Base-by-base conservation (phyloP, 2,113 vertebrate species). In the Festucalex cinctus region DNA sequence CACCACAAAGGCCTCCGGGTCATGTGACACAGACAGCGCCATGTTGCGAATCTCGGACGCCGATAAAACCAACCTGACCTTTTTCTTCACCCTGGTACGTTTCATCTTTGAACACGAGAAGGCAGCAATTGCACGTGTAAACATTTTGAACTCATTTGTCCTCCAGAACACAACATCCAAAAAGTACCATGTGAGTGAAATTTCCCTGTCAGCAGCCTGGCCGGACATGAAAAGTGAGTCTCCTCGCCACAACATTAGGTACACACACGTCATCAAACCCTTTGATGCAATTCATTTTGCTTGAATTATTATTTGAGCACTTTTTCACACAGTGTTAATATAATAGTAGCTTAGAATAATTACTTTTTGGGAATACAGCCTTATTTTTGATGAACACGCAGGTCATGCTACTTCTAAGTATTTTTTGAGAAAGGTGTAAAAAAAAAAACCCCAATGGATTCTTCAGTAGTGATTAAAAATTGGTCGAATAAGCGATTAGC, bases 31-130 rank as follows among this genome's bases (percentile, higher is more conserved):
- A 2, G 73, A 69, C 0, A 83, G 20, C 36, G 91, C 93, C 37
- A 62, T 68, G 9, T 82, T 98, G 84, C 62, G 8, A 2, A 76
- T 98, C 65, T 69, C 7, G 0, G 83, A 85, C 0, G 85, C 78
- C 2, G 81, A 75, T 17, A 81, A 69, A 68, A 82, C 71, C 2
- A 75, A 3, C 0, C 60, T 98, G 65, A 57, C 0, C 48, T 92
- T 98, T 63, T 16, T 9, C 32, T 98, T 98, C 41, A 82, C 69
- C 0, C 43, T 94, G 93, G 96, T 97, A 78, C 93, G 89, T 61
- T 6, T 14, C 8, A 12, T 13, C 9, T 3, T 9, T 41, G 0
- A 3, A 9, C 80, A 77, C 80, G 79, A 85, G 81, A 28, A 70
- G 83, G 76, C 83, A 71, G 26, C 43, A 3, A 10, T 20, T 49